Percentiles rank a stretch among this genome's conserved stretches.
phyloP scores from a whole-genome alignment of 1,140 invertebrate genomes.

The Nixonia krombeini region DNA sequence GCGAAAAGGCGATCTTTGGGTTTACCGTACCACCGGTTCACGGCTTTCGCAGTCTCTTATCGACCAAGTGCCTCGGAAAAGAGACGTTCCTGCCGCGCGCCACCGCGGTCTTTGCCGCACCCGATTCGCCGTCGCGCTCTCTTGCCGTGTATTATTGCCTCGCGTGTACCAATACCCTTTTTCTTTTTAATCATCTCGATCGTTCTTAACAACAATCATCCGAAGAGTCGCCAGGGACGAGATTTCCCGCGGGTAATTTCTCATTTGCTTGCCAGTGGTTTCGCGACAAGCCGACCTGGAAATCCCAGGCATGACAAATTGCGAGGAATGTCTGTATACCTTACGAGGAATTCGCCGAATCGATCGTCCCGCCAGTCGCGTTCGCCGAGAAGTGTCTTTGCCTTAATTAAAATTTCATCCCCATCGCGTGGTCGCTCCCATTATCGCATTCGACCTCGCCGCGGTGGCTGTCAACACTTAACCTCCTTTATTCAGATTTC shows the following conservation, averaged over 20 bases:
- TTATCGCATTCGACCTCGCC: slow-evolving; percentile 37
- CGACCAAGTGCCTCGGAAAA: slow-evolving; percentile 14
- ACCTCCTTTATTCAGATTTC: slow-evolving; percentile 46
- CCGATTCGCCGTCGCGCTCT: slow-evolving; percentile 18
- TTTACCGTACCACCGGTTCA: slow-evolving; percentile 6
- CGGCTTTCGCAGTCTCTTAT: slow-evolving; percentile 23
- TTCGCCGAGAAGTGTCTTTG: slow-evolving; percentile 38
- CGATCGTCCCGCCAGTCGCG: slow-evolving; percentile 21
- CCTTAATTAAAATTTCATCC: slow-evolving; percentile 55
- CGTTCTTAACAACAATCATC: no score
- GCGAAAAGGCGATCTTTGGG: slow-evolving; percentile 10
- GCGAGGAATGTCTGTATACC: slow-evolving; percentile 6
- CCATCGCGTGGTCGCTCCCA: slow-evolving; percentile 41
- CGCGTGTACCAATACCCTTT: no score
- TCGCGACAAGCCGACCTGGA: no score
- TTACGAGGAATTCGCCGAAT: slow-evolving; percentile 21
- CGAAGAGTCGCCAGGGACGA: no score
- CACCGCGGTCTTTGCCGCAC: slow-evolving; percentile 5
- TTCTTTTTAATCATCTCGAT: no score
- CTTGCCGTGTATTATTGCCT: slow-evolving; percentile 23
- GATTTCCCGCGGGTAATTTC: no score
- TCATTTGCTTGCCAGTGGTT: no score
- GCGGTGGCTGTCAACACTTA: slow-evolving; percentile 34
- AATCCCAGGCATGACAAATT: no score
- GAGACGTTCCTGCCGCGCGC: slow-evolving; percentile 12